These are phyloP conservation scores for Grammomys surdaster DNA, from an alignment of 2,113 vertebrate genomes.

Conservation along the genomic window DNA sequence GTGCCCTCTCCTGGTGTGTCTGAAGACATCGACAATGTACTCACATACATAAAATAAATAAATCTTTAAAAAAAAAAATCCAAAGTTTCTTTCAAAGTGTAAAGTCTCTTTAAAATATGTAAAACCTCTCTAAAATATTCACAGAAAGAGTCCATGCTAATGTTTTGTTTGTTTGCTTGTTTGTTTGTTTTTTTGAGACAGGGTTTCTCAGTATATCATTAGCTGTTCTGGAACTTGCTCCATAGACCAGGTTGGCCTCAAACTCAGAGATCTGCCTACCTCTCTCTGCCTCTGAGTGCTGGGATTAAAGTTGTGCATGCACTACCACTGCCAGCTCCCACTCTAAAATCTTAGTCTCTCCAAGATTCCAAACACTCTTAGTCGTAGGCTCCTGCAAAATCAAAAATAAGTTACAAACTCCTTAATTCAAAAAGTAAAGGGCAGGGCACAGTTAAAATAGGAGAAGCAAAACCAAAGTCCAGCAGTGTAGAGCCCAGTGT, in stretches of 20 bases:
- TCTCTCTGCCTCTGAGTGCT: too few species aligned
- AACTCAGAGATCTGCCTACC: too few species aligned
- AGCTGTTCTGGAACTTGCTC: too few species aligned
- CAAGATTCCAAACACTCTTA: background rate
- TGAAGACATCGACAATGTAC: too few species aligned
- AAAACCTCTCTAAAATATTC: background rate
- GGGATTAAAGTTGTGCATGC: too few species aligned
- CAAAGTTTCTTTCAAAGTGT: background rate
- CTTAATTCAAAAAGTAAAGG: background rate
- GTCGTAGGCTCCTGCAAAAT: background rate
- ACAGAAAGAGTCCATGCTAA: background rate
- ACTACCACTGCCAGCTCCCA: background rate
- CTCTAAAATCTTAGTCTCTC: background rate
- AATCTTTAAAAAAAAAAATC: background rate
- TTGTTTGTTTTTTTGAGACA: too few species aligned
- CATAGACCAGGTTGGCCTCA: too few species aligned
- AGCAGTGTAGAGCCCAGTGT: background rate
- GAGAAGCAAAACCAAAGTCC: background rate
- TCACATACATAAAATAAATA: too few species aligned
- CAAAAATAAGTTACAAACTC: background rate
- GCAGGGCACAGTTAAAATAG: too few species aligned
- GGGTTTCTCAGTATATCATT: too few species aligned
- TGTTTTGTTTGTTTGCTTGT: too few species aligned
- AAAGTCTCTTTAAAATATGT: background rate
- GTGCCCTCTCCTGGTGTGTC: too few species aligned